Conservation (phyloP, 2,888 invertebrate species). For the Hydraecia micacea region DNA sequence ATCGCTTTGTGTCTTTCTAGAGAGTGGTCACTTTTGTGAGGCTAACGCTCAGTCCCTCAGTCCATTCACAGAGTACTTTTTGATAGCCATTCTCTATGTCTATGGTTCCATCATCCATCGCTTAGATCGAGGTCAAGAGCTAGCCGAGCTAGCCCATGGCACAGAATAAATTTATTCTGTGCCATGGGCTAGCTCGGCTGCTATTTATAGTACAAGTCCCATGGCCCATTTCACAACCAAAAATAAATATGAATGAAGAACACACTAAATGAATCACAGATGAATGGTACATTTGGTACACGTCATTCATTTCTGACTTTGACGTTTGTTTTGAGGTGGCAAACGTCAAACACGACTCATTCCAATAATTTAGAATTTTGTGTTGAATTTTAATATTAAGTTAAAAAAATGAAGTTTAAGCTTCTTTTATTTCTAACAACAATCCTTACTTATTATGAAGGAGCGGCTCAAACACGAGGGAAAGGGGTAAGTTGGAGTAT, state of each 20-base stretch:
- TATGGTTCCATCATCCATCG: too few species aligned
- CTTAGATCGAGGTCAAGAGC: too few species aligned
- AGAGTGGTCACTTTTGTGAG: too few species aligned
- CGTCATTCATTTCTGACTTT: conserved; percentile 67
- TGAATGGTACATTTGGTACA: conserved; percentile 54
- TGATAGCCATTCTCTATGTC: too few species aligned
- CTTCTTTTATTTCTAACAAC: conserved; percentile 81
- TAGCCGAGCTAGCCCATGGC: too few species aligned
- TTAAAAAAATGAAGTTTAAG: conserved; percentile 81
- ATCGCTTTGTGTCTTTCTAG: too few species aligned
- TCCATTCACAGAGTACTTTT: too few species aligned
- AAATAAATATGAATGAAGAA: background rate
- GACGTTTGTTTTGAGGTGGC: conserved; percentile 67
- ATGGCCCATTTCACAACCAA: too few species aligned
- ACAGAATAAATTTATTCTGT: too few species aligned
- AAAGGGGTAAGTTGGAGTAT: conserved; percentile 81
- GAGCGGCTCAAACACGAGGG: conserved; percentile 81
- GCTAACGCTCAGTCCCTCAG: too few species aligned
- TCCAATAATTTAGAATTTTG: conserved; percentile 1
- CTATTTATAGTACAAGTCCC: too few species aligned
- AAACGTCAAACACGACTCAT: conserved; percentile 51
- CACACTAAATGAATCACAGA: conserved; percentile 36
- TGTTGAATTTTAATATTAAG: conserved; percentile 17
- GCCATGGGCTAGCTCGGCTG: too few species aligned
- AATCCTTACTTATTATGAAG: conserved; percentile 83